A percentile compares a stretch with the other conserved stretches of the same genome.
These are phyloP conservation scores for Orientallactaga bullata DNA, from an alignment of 2,113 vertebrate species.

Conservation along the genomic window DNA sequence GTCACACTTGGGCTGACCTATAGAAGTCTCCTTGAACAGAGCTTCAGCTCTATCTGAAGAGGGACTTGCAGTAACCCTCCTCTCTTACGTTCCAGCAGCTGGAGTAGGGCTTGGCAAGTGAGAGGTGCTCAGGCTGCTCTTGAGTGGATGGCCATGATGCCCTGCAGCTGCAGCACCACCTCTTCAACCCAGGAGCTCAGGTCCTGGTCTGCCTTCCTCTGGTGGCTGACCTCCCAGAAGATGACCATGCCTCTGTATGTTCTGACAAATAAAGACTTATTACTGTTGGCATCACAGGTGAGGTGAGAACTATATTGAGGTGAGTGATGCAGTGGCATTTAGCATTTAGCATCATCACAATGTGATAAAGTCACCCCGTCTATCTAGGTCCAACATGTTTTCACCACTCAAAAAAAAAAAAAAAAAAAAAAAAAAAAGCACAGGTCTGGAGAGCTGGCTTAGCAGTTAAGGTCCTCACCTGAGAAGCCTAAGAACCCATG, in stretches of 20 bases:
- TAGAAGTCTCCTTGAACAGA: not conserved
- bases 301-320: too few species aligned
- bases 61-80: not conserved
- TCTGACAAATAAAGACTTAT: too few species aligned
- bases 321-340: too few species aligned
- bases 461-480: too few species aligned
- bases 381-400: too few species aligned
- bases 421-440: too few species aligned
- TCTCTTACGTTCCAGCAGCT: not conserved
- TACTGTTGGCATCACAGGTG: too few species aligned
- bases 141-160: not conserved
- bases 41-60: not conserved
- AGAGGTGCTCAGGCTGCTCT: not conserved
- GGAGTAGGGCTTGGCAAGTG: not conserved
- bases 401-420: too few species aligned
- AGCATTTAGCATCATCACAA: too few species aligned
- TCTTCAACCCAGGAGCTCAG: not conserved
- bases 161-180: accelerated
- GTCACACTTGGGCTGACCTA: not conserved
- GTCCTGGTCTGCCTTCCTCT: not conserved
- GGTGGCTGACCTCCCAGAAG: not conserved
- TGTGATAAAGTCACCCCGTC: too few species aligned
- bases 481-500: too few species aligned
- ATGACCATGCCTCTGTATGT: not conserved
- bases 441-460: too few species aligned